Evolutionary conservation across 1,140 invertebrate genomes (phyloP), one percentile per base, ranked within the genome.

Genomic region (Drosophila sproati): DNA sequence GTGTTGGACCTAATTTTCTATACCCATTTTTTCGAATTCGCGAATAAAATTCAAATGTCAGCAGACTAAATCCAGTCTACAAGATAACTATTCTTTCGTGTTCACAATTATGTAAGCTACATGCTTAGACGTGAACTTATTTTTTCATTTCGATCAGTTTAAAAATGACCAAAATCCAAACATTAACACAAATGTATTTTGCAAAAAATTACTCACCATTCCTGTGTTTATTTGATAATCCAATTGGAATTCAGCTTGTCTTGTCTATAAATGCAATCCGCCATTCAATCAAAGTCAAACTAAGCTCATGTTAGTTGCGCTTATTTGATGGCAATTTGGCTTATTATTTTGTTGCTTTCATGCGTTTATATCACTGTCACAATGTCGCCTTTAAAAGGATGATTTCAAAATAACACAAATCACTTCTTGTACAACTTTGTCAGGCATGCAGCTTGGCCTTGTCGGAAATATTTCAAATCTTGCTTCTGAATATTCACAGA

Each of bases 281-380:
- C 3, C 37, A 61, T 61, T 69, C 50, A 56, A 61, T 55, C 66
- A 62, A 48, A 55, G 66, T 70, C 57, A 31, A 43, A 12, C 28
- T 47, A 37, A 48, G 57, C 32, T 31, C 32, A 32, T 3, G n/a
- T 35, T 35, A 4, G 10, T 48, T 45, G 56, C n/a, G 39, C n/a
- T 32, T 10, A 47, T 34, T 32, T 12, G 10, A 34, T 47, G 51
- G 10, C 60, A 70, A 70, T 47, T 74, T 45, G 48, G 34, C 62
- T 52, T 59, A 66, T 62, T 70, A 54, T 67, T 62, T 57, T 61
- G 51, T 59, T 39, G n/a, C 35, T 57, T 47, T 56, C 55, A 72
- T 62, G 63, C 57, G 34, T 54, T 75, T 57, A 63, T 57, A 62
- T 75, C 76, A 80, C 75, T 80, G 66, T 78, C 66, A 60, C 62